Base-by-base conservation (phyloP, 1,140 invertebrate genomes). In the Liolophura sinensis region DNA sequence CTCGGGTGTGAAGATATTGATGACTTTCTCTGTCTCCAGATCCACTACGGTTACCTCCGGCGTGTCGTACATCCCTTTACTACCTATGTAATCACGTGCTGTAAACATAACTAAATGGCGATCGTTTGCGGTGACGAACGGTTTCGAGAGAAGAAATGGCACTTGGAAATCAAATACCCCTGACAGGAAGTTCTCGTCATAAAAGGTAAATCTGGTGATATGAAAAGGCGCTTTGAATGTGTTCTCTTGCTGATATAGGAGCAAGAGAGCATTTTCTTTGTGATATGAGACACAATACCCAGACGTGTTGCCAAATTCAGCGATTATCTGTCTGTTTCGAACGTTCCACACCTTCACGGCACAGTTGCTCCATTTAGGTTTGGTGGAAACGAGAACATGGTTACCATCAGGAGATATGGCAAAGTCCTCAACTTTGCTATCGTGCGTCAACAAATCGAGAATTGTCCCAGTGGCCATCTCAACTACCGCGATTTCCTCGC, bases 401-500 rank as follows among this genome's bases (percentile, higher is more conserved):
- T 70, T 65, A 20, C 81, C 82, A 50, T 68, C 73, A 1, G 78
- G 73, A 15, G 78, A 77, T 27, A 78, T 75, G 22, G 79, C 71
- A 56, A 82, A 76, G 63, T 81, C 74, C 22, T 58, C 49, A 4
- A 83, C 72, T n/a, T 62, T 57, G 52, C 65, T 64, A 52, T 81
- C 79, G 62, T 84, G 82, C 0, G 80, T 83, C n/a, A 83, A 67
- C 12, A 84, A 72, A 64, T 83, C 80, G 4, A 78, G 47, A 73
- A 84, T 73, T n/a, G 67, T 49, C 1, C 82, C 82, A 60, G 71
- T 78, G 25, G 52, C 27, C 79, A 84, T 81, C 61, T 82, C 78
- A 50, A 83, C 76, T 24, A 84, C 76, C 0, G 80, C 82, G 1
- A 84, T 69, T 64, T 82, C 82, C 59, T 84, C 82, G 65, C 82